Evolutionary conservation across 92 coral and sea anemone species (phyloP), one percentile per base, ranked within the genome.

Genomic region (Phenganax stokvisi): DNA sequence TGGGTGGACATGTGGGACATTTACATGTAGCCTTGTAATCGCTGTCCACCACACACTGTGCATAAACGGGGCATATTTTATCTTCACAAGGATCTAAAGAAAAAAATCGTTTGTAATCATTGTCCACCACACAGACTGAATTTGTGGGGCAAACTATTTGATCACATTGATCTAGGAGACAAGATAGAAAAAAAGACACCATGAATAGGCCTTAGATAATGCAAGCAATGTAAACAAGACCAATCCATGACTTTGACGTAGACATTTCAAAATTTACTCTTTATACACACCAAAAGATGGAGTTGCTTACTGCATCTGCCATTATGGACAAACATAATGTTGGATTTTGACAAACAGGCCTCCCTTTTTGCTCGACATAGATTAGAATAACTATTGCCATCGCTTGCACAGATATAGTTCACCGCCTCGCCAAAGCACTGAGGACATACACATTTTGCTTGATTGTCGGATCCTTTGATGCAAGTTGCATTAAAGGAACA

Each of bases 321-420:
- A 28, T 31, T 28, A 67, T 67, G 72, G 37, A 67, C 12, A 17
- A 67, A 17, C 37, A 15, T 28, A 53, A 67, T 51, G 12, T 28
- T 28, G 37, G 37, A 8, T 67, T 67, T 67, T 6, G 11, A 8
- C 72, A 67, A 67, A 31, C 72, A 67, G 37, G 72, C 72, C 9
- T 67, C 10, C 10, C 72, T 67, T 27, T 8, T 89, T 54, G 91
- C 83, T 71, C 82, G 88, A 69, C 97, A 92, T 56, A 83, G 63
- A 75, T 87, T 92, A 10, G 77, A 56, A 74, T 92, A 92, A 11
- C 96, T 92, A 71, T 66, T 78, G 16, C 96, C 96, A 81, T 92
- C 92, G 37, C 85, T 83, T 37, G 91, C 97, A 80, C 97, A 92
- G 57, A 92, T 91, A 6, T 87, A 88, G 11, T 86, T 71, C 52